Percentiles rank a stretch among this genome's conserved stretches.
These are phyloP conservation scores for Apeltes quadracus DNA, from an alignment of 2,113 vertebrate genomes.

Conservation along the genomic window DNA sequence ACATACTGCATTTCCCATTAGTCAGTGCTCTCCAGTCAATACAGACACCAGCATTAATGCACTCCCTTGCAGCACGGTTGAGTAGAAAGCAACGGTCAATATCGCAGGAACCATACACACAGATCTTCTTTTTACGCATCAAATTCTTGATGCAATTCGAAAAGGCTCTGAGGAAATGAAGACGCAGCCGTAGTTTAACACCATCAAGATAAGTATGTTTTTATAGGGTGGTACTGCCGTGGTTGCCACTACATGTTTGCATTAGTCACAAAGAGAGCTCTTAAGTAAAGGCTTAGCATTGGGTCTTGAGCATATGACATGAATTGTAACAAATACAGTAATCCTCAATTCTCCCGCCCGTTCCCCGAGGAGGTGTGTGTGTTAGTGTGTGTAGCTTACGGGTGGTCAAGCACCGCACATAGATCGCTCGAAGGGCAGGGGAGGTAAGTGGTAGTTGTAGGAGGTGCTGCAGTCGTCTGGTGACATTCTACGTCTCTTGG, in stretches of 20 bases:
- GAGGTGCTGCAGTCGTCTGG: too few relatives aligned
- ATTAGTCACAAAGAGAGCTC: too few relatives aligned
- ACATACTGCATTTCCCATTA: conserved; percentile 71
- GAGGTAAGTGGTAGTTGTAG: background rate
- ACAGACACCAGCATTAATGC: conserved; percentile 58
- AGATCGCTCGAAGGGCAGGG: conserved; percentile 5
- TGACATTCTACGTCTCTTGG: conserved; percentile 49
- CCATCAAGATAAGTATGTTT: background rate
- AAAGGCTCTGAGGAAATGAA: conserved; percentile 66
- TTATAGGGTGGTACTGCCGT: background rate
- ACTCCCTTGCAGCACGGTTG: conserved; percentile 66
- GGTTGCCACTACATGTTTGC: too few relatives aligned
- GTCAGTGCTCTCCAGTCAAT: conserved; percentile 73
- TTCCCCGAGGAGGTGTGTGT: background rate
- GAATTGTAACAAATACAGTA: too few relatives aligned
- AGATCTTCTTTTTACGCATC: conserved; percentile 46
- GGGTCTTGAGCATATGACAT: too few relatives aligned
- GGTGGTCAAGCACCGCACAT: conserved; percentile 63
- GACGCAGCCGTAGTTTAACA: background rate
- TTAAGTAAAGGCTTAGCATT: too few relatives aligned
- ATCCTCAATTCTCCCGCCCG: too few relatives aligned
- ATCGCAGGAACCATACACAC: conserved; percentile 60
- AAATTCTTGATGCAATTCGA: conserved; percentile 59
- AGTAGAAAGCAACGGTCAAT: conserved; percentile 60
- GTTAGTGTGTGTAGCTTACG: conserved; percentile 47